Percentiles rank a stretch among this genome's conserved stretches.
These are phyloP conservation scores for Muraenolepis orangiensis DNA, from an alignment of 2,797 vertebrate species.

Conservation along the genomic window DNA sequence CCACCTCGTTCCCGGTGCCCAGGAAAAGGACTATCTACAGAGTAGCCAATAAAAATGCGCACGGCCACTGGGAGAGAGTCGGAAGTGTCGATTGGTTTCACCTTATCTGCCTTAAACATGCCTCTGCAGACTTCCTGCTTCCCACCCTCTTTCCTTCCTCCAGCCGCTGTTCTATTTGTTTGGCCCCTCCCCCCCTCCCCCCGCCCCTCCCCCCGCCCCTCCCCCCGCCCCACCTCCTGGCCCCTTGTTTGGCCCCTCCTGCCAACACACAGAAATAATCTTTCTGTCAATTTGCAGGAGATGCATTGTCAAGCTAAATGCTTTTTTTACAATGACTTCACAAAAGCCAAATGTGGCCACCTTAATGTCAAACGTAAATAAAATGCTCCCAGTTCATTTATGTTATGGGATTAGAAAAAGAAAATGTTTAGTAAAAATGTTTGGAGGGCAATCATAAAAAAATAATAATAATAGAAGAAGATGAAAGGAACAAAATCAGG, in stretches of 20 bases:
- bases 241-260: too few species aligned
- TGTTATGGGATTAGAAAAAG: not conserved
- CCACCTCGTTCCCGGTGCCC: slow-evolving; percentile 58
- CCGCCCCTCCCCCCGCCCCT: slow-evolving; percentile 18
- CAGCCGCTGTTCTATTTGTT: slow-evolving; percentile 20
- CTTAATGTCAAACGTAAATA: not conserved
- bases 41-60: slow-evolving; percentile 71
- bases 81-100: slow-evolving; percentile 66
- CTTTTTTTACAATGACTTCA: slow-evolving; percentile 18
- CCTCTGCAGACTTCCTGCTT: slow-evolving; percentile 63
- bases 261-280: slow-evolving; percentile 32
- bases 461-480: not conserved
- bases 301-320: slow-evolving; percentile 18
- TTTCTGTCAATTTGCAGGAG: slow-evolving; percentile 40
- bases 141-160: slow-evolving; percentile 47
- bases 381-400: not conserved
- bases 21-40: slow-evolving; percentile 60
- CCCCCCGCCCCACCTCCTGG: not conserved
- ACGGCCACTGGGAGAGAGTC: slow-evolving; percentile 59
- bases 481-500: slow-evolving; percentile 10
- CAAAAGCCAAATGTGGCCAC: slow-evolving; percentile 13
- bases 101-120: slow-evolving; percentile 76
- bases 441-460: not conserved
- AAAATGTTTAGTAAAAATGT: slow-evolving; percentile 5
- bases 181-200: slow-evolving; percentile 10